Evolutionary conservation across 2,888 invertebrate genomes (phyloP).

Genomic region (Alloscopus bannaensis): DNA sequence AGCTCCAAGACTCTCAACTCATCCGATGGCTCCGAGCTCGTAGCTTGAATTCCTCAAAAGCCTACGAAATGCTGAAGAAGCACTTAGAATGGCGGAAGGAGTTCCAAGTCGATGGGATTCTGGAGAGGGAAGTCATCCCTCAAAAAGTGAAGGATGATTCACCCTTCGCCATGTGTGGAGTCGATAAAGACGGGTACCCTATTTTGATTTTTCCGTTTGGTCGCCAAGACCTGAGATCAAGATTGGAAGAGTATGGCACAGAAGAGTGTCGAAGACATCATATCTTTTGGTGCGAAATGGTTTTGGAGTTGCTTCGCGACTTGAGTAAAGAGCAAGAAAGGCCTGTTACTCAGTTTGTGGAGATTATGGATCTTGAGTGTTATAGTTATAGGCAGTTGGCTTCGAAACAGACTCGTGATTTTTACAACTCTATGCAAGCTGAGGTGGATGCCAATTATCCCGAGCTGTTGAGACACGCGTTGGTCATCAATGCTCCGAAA

Average conservation of each 20-base stretch:
- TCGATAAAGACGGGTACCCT: constrained; percentile 59
- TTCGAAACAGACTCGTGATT: constrained; percentile 61
- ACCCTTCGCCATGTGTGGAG: constrained; percentile 56
- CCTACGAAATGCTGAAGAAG: constrained; percentile 59
- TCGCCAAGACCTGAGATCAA: constrained; percentile 63
- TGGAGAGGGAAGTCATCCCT: constrained; percentile 53
- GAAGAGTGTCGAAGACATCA: constrained; percentile 54
- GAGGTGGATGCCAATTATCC: constrained; percentile 65
- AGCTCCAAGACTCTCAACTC: constrained; percentile 49
- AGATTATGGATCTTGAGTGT: constrained; percentile 61
- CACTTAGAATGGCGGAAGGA: constrained; percentile 58
- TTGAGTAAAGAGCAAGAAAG: constrained; percentile 17
- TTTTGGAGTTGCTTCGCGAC: constrained; percentile 54
- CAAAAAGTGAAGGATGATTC: constrained; percentile 45
- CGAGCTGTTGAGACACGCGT: constrained; percentile 57
- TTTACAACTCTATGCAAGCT: constrained; percentile 43
- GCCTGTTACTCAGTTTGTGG: constrained; percentile 66
- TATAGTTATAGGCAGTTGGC: constrained; percentile 65
- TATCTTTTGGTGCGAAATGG: constrained; percentile 57
- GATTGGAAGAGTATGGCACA: constrained; percentile 49
- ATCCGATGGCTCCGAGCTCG: constrained; percentile 63
- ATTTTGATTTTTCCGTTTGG: constrained; percentile 66
- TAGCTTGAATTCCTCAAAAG: constrained; percentile 54
- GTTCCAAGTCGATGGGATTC: constrained; percentile 44
- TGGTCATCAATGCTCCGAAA: constrained; percentile 60